These are phyloP conservation scores for Arothron firmamentum DNA, from an alignment of 2,113 vertebrate genomes.

Conservation along the genomic window DNA sequence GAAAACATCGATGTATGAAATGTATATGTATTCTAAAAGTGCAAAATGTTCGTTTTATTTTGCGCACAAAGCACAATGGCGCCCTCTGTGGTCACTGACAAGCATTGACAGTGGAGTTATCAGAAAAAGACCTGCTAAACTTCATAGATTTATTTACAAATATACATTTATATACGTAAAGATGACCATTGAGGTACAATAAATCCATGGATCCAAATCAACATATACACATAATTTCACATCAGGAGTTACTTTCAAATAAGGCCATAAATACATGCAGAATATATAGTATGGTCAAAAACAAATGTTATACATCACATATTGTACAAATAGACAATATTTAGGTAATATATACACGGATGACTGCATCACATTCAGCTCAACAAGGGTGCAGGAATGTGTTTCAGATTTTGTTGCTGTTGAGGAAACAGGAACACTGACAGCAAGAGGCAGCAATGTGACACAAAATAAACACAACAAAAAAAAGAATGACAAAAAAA, in stretches of 20 bases:
- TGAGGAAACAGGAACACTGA: neutral
- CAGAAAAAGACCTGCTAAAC: conserved; percentile 23
- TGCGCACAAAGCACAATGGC: neutral
- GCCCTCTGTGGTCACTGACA: conserved; percentile 37
- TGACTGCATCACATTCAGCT: conserved; percentile 20
- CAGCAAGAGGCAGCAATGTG: conserved; percentile 27
- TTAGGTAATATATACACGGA: conserved; percentile 11
- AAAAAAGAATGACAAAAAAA: neutral
- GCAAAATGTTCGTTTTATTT: neutral
- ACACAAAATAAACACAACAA: conserved; percentile 11
- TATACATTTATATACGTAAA: conserved; percentile 48
- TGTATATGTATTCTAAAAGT: neutral
- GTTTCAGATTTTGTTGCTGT: conserved; percentile 8
- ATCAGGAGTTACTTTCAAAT: conserved; percentile 35
- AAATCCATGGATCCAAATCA: conserved; percentile 11
- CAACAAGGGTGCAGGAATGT: neutral
- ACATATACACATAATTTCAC: conserved; percentile 44
- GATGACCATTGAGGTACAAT: conserved; percentile 28
- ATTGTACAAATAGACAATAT: conserved; percentile 34
- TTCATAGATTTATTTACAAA: conserved; percentile 72
- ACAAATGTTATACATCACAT: conserved; percentile 20
- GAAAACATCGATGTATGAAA: no score
- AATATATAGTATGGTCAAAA: conserved; percentile 16
- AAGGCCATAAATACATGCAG: conserved; percentile 54
- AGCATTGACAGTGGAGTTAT: neutral